Conservation (phyloP, 2,888 invertebrate species). For the Congeria kusceri region DNA sequence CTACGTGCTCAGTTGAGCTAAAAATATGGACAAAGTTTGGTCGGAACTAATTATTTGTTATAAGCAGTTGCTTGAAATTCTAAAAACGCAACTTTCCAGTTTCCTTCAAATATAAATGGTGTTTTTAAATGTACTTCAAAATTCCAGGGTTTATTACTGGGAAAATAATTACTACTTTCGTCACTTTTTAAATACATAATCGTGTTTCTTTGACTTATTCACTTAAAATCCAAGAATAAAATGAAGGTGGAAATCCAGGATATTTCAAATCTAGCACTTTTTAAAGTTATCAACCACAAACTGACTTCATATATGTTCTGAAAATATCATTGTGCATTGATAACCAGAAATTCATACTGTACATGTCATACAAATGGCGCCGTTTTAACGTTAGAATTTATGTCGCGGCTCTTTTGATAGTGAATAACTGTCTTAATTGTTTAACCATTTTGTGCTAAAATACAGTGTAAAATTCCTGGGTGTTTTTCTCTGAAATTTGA, state of each 20-base stretch:
- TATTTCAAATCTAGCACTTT: no score
- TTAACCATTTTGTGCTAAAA: conserved; percentile 9
- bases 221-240: conserved; percentile 19
- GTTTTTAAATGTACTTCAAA: conserved; percentile 23
- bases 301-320: no score
- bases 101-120: conserved; percentile 12
- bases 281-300: no score
- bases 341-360: no score
- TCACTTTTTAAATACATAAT: conserved; percentile 24
- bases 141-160: conserved; percentile 15
- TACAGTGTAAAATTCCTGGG: conserved; percentile 7
- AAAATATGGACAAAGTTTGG: no score
- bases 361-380: no score
- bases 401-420: conserved; percentile 6
- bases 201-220: conserved; percentile 19
- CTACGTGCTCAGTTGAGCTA: no score
- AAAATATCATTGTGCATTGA: no score
- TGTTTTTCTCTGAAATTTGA: conserved; percentile 4
- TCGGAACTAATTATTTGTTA: no score
- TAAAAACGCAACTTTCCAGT: conserved; percentile 8
- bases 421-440: conserved; percentile 15
- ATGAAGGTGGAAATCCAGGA: not conserved
- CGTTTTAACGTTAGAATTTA: not conserved
- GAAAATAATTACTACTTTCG: conserved; percentile 11
- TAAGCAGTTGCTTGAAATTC: conserved; percentile 17